A percentile compares a stretch with the other conserved stretches of the same genome.
These are phyloP conservation scores for Elmis aenea DNA, from an alignment of 2,888 invertebrate species.

Conservation along the genomic window DNA sequence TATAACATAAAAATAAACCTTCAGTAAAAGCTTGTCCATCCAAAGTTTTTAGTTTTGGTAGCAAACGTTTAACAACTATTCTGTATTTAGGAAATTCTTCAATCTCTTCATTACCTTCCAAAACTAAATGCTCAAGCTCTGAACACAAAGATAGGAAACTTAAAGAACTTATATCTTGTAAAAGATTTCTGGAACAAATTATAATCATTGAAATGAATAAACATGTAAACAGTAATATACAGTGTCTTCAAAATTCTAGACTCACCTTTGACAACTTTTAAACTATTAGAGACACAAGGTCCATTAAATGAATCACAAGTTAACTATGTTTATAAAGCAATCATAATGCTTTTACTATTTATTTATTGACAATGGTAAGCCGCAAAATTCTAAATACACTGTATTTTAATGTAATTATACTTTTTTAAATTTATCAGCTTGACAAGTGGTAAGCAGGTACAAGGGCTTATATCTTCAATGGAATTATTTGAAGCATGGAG, in stretches of 20 bases:
- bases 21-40: slow-evolving; percentile 36
- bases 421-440: slow-evolving; percentile 46
- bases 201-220: too few relatives aligned
- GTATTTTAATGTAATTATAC: too few relatives aligned
- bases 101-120: slow-evolving; percentile 44
- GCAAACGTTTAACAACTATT: slow-evolving; percentile 22
- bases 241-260: too few relatives aligned
- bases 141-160: slow-evolving; percentile 41
- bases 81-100: slow-evolving; percentile 17
- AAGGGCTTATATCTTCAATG: slow-evolving; percentile 57
- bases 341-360: too few relatives aligned
- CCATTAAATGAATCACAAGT: too few relatives aligned
- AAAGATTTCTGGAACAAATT: slow-evolving; percentile 39
- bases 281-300: too few relatives aligned
- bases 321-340: too few relatives aligned
- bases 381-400: too few relatives aligned
- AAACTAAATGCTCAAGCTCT: slow-evolving; percentile 35
- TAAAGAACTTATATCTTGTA: slow-evolving; percentile 35
- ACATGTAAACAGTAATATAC: too few relatives aligned
- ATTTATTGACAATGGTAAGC: too few relatives aligned
- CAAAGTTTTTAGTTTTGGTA: slow-evolving; percentile 43
- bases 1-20: too few relatives aligned
- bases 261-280: too few relatives aligned
- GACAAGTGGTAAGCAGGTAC: slow-evolving; percentile 52
- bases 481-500: slow-evolving; percentile 60